Percentiles rank a stretch among this genome's conserved stretches.
Evolutionary conservation across 2,797 vertebrate species (phyloP).

Genomic region (Lindbergichthys nudifrons): DNA sequence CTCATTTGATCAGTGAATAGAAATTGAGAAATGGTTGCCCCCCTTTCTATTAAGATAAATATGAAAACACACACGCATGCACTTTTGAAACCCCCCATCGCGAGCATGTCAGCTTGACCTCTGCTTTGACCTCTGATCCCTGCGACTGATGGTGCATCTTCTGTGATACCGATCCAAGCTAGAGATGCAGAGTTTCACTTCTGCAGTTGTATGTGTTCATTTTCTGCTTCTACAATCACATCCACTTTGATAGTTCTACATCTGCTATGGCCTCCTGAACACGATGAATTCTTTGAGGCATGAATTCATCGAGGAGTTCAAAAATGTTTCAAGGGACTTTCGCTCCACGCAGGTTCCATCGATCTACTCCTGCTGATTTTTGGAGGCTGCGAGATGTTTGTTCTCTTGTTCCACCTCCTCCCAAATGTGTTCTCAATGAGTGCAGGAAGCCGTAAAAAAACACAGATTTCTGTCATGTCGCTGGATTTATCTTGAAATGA

Average conservation of each 20-base stretch:
- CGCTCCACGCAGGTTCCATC: not conserved
- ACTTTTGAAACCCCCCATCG: not conserved
- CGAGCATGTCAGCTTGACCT: constrained; percentile 13
- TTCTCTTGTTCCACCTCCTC: constrained; percentile 2
- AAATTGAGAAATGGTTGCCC: constrained; percentile 32
- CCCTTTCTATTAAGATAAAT: constrained; percentile 23
- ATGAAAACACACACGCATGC: constrained; percentile 34
- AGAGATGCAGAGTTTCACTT: constrained; percentile 31
- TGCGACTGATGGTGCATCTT: not conserved
- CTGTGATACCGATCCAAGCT: constrained; percentile 16
- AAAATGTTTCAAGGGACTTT: constrained; percentile 4
- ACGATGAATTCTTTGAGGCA: not conserved
- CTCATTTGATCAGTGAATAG: constrained; percentile 14
- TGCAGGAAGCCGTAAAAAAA: constrained; percentile 19
- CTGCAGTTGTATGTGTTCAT: not conserved
- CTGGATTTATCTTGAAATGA: not conserved
- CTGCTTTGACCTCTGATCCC: constrained; percentile 21
- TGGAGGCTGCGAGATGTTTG: not conserved
- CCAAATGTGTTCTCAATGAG: constrained; percentile 7
- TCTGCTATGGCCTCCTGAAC: not conserved
- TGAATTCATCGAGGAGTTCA: constrained; percentile 3
- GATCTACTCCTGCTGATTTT: constrained; percentile 3
- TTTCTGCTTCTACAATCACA: not conserved
- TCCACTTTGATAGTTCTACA: constrained; percentile 13
- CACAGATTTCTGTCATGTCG: constrained; percentile 25